Conservation (phyloP, 2,113 vertebrate species). For the Apteryx owenii region DNA sequence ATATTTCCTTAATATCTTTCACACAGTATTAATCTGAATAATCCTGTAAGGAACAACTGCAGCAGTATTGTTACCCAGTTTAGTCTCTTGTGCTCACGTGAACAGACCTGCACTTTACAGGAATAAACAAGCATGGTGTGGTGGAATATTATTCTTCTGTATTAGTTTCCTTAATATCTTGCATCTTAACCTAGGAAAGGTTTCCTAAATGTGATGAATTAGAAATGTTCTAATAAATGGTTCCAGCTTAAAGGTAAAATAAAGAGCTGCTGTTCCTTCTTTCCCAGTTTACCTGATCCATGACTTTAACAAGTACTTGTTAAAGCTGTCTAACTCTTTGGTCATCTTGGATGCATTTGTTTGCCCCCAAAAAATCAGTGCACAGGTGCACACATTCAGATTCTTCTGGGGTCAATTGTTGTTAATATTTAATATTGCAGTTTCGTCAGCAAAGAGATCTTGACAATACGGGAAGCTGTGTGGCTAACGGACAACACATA, state of each 20-base stretch:
- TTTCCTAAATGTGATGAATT: not conserved
- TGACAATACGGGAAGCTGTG: conserved; percentile 96
- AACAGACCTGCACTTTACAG: not conserved
- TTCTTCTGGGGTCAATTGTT: not conserved
- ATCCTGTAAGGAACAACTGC: not conserved
- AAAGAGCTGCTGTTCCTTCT: not conserved
- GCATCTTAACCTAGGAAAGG: not conserved
- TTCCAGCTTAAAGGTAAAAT: not conserved
- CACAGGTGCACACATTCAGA: not conserved
- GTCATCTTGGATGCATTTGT: not conserved
- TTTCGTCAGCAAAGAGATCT: conserved; percentile 94
- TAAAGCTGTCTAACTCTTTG: not conserved
- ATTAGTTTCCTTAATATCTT: not conserved
- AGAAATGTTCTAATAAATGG: not conserved
- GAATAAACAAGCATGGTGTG: not conserved
- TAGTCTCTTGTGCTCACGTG: not conserved
- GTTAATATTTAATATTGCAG: conserved; percentile 35
- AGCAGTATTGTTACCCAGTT: not conserved
- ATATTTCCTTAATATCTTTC: not conserved
- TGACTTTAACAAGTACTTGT: not conserved
- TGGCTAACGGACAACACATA: conserved; percentile 99
- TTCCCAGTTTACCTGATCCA: not conserved
- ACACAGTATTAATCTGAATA: not conserved
- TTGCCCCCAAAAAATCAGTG: not conserved
- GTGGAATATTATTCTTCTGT: not conserved